These are phyloP conservation scores for Euzetes globulus DNA, from an alignment of 2,888 invertebrate species.

Conservation along the genomic window DNA sequence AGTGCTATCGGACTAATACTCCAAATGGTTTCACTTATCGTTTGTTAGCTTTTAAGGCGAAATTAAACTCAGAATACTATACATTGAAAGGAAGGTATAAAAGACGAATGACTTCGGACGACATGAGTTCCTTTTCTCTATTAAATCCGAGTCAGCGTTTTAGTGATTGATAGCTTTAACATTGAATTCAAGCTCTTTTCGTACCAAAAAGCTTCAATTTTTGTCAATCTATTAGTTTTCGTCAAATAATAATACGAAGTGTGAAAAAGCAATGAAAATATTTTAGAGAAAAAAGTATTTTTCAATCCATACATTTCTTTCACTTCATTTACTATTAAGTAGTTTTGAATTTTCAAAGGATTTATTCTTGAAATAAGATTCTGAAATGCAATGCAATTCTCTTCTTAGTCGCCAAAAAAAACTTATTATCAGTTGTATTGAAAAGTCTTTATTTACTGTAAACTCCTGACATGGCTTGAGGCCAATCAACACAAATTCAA, in stretches of 20 bases:
- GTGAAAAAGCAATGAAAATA: not conserved
- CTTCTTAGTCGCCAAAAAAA: no score
- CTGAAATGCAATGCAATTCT: no score
- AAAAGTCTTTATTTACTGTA: not conserved
- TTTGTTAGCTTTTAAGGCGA: not conserved
- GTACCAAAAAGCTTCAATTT: not conserved
- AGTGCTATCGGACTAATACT: not conserved
- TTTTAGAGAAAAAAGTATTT: not conserved
- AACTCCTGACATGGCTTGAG: not conserved
- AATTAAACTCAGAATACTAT: not conserved
- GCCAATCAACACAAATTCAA: not conserved
- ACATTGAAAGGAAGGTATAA: not conserved
- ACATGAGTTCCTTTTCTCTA: slow-evolving; percentile 14
- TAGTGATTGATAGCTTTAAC: slow-evolving; percentile 25
- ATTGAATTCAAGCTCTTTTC: not conserved
- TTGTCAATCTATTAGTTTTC: not conserved
- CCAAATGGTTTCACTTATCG: not conserved
- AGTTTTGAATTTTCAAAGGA: not conserved
- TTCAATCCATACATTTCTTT: not conserved
- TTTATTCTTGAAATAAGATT: not conserved
- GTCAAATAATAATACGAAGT: not conserved
- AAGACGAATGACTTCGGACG: not conserved
- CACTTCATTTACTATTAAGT: not conserved
- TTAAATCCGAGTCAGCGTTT: slow-evolving; percentile 17
- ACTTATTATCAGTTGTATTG: no score